Base-by-base conservation (phyloP, 2,888 invertebrate species). In the Creontiades dilutus region DNA sequence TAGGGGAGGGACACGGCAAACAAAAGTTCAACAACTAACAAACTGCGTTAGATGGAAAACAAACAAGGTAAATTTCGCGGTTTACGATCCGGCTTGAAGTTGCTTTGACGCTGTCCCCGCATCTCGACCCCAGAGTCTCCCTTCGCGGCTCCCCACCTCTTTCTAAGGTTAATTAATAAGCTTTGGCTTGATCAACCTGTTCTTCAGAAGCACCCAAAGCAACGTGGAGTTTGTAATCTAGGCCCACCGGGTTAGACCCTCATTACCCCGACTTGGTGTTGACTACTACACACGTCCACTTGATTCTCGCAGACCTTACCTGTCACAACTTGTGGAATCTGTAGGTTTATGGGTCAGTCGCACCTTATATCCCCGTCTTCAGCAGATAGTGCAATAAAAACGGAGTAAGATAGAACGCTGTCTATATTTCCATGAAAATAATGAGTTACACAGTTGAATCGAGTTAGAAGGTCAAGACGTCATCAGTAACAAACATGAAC, bases 11-110 rank as follows among this genome's bases (percentile, higher is more conserved):
- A 52, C 68, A 68, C 23, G 19, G 68, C 23, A 68, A 68, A 68
- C 68, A 68, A 68, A 68, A 68, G 68, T 68, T 27, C 9, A 23
- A 68, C 68, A 27, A 68, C 19, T 68, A n/a, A 68, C 68, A 68
- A 68, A 68, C 68, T 19, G 68, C 23, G 23, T 68, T 68, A 68
- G 68, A 23, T 68, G 68, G 68, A 19, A 68, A 68, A 68, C 68
- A 68, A 68, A 68, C 68, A 68, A 68, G 23, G 23, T 68, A 68
- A 68, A 68, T 68, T 68, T 68, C 23, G 68, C 68, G 68, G 68
- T 5, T 68, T 68, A 19, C 11, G 23, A 12, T 68, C 23, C 68
- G 7, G 19, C 37, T 2, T 68, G 68, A 27, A 13, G 23, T 68
- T 23, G 68, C 68, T 68, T 27, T 23, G 68, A 23, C 23, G 23